Percentiles rank a stretch among this genome's conserved stretches.
Evolutionary conservation across 2,113 vertebrate species (phyloP).

Genomic region (Promerops cafer): DNA sequence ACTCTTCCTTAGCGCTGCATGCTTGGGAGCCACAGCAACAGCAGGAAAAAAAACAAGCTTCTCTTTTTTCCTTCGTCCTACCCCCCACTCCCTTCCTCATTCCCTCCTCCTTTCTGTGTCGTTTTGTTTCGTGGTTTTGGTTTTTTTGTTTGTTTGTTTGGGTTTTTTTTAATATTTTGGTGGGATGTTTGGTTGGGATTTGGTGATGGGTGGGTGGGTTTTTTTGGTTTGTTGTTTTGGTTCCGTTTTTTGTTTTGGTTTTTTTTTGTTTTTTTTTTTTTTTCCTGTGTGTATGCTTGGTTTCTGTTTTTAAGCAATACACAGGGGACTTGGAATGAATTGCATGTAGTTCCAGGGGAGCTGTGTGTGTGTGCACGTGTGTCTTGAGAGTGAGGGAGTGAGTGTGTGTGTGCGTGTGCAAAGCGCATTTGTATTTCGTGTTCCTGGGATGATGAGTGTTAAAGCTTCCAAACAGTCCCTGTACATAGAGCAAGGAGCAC

Average conservation of each 20-base stretch:
- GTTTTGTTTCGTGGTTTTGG: background rate
- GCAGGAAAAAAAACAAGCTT: background rate
- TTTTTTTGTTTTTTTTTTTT: background rate
- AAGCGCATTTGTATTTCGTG: constrained; percentile 1
- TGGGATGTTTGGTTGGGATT: background rate
- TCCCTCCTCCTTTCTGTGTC: background rate
- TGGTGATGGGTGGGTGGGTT: too few species aligned
- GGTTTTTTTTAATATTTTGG: background rate
- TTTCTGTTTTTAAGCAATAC: background rate
- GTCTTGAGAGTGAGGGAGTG: background rate
- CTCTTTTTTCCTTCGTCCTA: background rate
- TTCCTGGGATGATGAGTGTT: background rate
- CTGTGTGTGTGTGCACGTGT: background rate
- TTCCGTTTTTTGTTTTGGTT: background rate
- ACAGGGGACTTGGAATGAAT: background rate
- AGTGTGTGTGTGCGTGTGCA: background rate
- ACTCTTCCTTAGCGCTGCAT: constrained; percentile 8
- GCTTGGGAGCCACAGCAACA: constrained; percentile 24
- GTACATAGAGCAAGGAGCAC: background rate
- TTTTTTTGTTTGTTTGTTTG: too few species aligned
- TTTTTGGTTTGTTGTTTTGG: background rate
- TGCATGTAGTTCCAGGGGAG: background rate
- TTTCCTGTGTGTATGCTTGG: background rate
- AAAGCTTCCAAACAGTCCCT: background rate
- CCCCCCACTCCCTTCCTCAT: background rate